Percentiles rank a stretch among this genome's conserved stretches.
These are phyloP conservation scores for Hyles vespertilio DNA, from an alignment of 1,140 invertebrate genomes.

Conservation along the genomic window DNA sequence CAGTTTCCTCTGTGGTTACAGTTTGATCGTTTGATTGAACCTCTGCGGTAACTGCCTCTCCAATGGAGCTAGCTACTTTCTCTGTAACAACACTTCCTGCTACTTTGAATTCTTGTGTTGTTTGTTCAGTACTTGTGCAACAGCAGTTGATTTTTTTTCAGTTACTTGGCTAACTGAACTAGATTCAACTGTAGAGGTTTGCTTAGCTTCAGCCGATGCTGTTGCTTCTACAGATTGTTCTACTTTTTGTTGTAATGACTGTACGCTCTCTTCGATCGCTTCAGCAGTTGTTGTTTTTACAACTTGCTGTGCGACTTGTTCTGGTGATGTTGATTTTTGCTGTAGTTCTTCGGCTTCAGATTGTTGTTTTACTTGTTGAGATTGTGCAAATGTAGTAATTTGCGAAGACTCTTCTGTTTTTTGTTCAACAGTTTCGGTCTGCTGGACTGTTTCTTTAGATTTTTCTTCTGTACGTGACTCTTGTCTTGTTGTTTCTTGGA, in stretches of 20 bases:
- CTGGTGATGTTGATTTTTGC: neutral
- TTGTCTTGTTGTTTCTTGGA: conserved; percentile 6
- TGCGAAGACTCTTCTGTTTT: neutral
- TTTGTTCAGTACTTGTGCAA: conserved; percentile 26
- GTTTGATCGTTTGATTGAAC: conserved; percentile 41
- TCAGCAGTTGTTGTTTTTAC: conserved; percentile 1
- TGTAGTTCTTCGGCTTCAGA: conserved; percentile 1
- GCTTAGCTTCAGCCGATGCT: neutral
- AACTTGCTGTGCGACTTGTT: neutral
- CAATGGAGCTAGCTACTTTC: conserved; percentile 20
- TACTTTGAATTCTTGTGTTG: conserved; percentile 15
- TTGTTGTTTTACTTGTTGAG: neutral
- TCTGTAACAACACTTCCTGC: conserved; percentile 5
- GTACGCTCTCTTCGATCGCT: conserved; percentile 12
- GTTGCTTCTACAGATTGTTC: neutral
- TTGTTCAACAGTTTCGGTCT: conserved; percentile 6
- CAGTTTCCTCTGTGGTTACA: conserved; percentile 64
- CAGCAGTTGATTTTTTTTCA: neutral
- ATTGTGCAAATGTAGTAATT: conserved; percentile 4
- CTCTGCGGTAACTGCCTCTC: conserved; percentile 22
- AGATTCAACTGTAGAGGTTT: conserved; percentile 5
- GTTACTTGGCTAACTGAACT: neutral
- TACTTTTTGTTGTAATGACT: conserved; percentile 7
- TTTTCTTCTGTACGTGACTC: conserved; percentile 6
- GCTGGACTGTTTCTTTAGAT: neutral